Percentiles rank a stretch among this genome's conserved stretches.
These are phyloP conservation scores for Chrysomela aeneicollis DNA, from an alignment of 2,888 invertebrate genomes.

Conservation along the genomic window DNA sequence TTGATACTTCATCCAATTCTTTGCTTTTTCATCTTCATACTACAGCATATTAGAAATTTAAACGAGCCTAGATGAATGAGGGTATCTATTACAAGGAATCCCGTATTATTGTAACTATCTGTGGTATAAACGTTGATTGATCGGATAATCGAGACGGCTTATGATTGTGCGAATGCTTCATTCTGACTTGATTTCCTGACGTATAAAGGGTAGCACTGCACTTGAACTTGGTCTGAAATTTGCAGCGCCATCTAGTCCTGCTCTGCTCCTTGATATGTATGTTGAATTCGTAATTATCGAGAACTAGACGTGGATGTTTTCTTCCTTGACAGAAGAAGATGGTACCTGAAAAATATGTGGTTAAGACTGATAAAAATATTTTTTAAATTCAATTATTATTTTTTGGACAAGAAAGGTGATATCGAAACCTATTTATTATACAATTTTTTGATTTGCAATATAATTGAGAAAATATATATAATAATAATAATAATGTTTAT, in stretches of 20 bases:
- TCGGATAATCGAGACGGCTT: conserved; percentile 10
- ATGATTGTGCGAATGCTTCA: conserved; percentile 28
- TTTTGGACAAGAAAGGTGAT: too few relatives aligned
- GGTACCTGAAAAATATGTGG: conserved; percentile 30
- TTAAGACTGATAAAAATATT: background rate
- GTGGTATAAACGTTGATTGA: conserved; percentile 18
- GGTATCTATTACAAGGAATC: background rate
- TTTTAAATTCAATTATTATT: too few relatives aligned
- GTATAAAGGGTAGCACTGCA: conserved; percentile 36
- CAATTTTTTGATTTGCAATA: too few relatives aligned
- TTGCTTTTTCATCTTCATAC: too few relatives aligned
- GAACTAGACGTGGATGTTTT: conserved; percentile 41
- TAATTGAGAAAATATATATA: too few relatives aligned
- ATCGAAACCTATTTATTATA: too few relatives aligned
- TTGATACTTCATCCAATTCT: too few relatives aligned
- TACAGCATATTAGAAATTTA: background rate
- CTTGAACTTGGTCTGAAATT: conserved; percentile 26
- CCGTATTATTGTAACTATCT: conserved; percentile 24
- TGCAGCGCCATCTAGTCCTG: conserved; percentile 42
- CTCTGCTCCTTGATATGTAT: conserved; percentile 32
- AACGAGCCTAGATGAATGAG: too few relatives aligned
- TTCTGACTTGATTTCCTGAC: conserved; percentile 26
- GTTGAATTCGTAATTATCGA: conserved; percentile 40
- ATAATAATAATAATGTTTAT: too few relatives aligned
- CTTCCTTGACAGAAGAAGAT: conserved; percentile 41